Conservation (phyloP, 2,888 invertebrate species). For the Plagodis pulveraria region DNA sequence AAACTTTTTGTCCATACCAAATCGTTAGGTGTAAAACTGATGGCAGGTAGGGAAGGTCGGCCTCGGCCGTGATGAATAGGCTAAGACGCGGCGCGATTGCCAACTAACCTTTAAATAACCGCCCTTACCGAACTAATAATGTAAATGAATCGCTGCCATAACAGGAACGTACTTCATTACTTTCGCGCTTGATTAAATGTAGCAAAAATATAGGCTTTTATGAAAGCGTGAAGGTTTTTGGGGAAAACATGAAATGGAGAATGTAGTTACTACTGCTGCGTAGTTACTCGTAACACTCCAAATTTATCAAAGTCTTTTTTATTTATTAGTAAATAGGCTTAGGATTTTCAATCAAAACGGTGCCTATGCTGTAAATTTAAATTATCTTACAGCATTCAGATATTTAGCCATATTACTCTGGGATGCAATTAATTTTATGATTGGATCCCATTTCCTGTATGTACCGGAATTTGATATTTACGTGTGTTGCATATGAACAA, state of each 20-base stretch:
- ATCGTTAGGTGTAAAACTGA: neutral
- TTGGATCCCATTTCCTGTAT: too few relatives aligned
- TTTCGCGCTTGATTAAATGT: conserved; percentile 32
- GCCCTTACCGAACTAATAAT: conserved; percentile 46
- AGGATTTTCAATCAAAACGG: too few relatives aligned
- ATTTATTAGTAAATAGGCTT: too few relatives aligned
- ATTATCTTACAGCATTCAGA: too few relatives aligned
- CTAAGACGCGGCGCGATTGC: conserved; percentile 47
- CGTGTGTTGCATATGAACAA: too few relatives aligned
- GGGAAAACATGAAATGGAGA: conserved; percentile 14
- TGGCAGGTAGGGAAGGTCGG: conserved; percentile 50
- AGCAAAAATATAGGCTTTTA: conserved; percentile 22
- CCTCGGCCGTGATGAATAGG: conserved; percentile 64
- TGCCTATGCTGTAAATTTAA: too few relatives aligned
- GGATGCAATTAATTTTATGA: too few relatives aligned
- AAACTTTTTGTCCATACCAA: neutral
- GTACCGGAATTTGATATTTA: too few relatives aligned
- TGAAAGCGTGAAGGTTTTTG: conserved; percentile 17
- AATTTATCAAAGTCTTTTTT: too few relatives aligned
- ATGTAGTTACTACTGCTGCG: too few relatives aligned
- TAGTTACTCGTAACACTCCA: too few relatives aligned
- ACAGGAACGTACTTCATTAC: conserved; percentile 31
- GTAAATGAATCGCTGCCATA: conserved; percentile 37
- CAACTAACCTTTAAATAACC: conserved; percentile 47
- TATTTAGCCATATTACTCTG: too few relatives aligned